Conservation (phyloP, 2,113 vertebrate species). For the Gobio gobio region DNA sequence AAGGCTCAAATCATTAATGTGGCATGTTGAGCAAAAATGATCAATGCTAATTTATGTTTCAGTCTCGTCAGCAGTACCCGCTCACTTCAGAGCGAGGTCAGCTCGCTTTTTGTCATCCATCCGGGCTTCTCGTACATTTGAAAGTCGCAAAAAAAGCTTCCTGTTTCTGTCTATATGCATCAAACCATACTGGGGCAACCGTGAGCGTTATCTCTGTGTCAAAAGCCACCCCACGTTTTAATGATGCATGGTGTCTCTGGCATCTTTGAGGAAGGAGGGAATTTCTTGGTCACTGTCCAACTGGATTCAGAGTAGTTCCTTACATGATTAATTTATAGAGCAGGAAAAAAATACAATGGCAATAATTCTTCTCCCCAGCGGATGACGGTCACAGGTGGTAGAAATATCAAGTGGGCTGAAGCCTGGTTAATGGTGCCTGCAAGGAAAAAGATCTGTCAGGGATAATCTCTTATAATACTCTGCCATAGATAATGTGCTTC, state of each 20-base stretch:
- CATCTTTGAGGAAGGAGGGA: slow-evolving; percentile 65
- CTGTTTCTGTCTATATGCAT: slow-evolving; percentile 46
- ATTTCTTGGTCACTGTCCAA: slow-evolving; percentile 74
- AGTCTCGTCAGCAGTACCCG: slow-evolving; percentile 65
- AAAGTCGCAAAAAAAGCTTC: slow-evolving; percentile 18
- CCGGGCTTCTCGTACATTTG: neutral
- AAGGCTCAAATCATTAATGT: slow-evolving; percentile 68
- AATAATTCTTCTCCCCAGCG: slow-evolving; percentile 74
- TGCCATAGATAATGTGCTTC: slow-evolving; percentile 70
- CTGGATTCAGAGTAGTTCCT: slow-evolving; percentile 67
- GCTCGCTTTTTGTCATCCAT: slow-evolving; percentile 53
- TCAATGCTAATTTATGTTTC: slow-evolving; percentile 70
- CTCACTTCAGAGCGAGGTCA: slow-evolving; percentile 64
- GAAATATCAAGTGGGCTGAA: slow-evolving; percentile 77
- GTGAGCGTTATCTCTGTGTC: slow-evolving; percentile 56
- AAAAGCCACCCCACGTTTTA: slow-evolving; percentile 67
- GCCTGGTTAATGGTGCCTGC: slow-evolving; percentile 78
- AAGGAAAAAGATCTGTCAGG: slow-evolving; percentile 75
- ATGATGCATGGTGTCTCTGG: slow-evolving; percentile 67
- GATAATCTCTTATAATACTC: slow-evolving; percentile 76
- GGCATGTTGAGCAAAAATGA: slow-evolving; percentile 58
- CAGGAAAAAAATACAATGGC: slow-evolving; percentile 72
- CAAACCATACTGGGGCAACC: slow-evolving; percentile 47
- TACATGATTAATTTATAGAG: slow-evolving; percentile 78
- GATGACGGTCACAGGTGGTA: slow-evolving; percentile 76